A percentile compares a stretch with the other conserved stretches of the same genome.
Evolutionary conservation across 2,113 vertebrate species (phyloP).

Genomic region (Chiloscyllium plagiosum): DNA sequence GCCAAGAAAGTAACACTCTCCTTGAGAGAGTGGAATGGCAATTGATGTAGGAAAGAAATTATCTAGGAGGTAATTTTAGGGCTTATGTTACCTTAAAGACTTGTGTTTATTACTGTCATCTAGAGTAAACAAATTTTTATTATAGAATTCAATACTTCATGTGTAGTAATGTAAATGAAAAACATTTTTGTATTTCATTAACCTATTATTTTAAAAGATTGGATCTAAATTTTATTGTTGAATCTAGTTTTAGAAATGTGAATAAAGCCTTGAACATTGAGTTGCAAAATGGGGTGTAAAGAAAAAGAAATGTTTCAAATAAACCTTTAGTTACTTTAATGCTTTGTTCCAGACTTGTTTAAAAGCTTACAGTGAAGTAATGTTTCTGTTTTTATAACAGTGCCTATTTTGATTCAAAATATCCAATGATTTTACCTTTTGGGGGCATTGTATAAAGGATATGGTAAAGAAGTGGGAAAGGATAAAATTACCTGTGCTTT

Average conservation of each 20-base stretch:
- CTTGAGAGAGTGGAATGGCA: not conserved
- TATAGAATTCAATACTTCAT: not conserved
- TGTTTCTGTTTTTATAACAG: not conserved
- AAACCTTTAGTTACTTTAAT: too few relatives aligned
- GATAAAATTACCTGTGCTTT: not conserved
- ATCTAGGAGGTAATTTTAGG: not conserved
- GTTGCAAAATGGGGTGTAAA: not conserved
- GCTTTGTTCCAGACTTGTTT: not conserved
- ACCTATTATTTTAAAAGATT: not conserved
- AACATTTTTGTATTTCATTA: not conserved
- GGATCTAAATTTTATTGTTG: not conserved
- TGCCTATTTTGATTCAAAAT: not conserved
- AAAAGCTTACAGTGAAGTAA: not conserved
- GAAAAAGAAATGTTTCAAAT: not conserved
- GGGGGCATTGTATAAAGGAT: not conserved
- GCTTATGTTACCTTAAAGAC: not conserved
- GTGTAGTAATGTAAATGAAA: not conserved
- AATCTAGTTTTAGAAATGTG: not conserved
- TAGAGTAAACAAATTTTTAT: not conserved
- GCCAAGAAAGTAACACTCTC: not conserved
- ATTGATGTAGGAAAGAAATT: not conserved
- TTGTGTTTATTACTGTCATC: not conserved
- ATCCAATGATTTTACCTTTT: not conserved
- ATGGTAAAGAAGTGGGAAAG: not conserved
- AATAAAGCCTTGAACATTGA: too few relatives aligned